Percentiles rank a stretch among this genome's conserved stretches.
Evolutionary conservation across 2,797 vertebrate genomes (phyloP).

Genomic region (Gadopsis bispinosus): DNA sequence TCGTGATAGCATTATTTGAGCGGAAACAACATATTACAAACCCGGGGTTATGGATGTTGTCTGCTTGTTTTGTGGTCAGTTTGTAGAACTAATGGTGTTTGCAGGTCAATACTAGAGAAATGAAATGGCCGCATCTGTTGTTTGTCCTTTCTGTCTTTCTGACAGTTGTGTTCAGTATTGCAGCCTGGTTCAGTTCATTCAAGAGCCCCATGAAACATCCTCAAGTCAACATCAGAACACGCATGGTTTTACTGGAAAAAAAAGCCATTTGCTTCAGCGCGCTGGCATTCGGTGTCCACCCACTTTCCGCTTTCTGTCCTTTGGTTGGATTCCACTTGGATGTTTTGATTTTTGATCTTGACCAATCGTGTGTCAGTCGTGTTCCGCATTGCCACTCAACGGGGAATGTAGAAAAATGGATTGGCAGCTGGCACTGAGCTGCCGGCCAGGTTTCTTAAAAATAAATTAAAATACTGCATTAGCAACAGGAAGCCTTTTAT

Average conservation of each 20-base stretch:
- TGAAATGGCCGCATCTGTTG: constrained; percentile 63
- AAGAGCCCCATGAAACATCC: constrained; percentile 31
- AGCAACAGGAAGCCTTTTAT: constrained; percentile 18
- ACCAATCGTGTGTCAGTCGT: constrained; percentile 47
- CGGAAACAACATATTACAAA: constrained; percentile 69
- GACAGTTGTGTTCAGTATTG: constrained; percentile 24
- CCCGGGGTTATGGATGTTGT: constrained; percentile 58
- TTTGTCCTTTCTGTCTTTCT: constrained; percentile 54
- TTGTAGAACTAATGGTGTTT: constrained; percentile 77
- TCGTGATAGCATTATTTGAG: constrained; percentile 70
- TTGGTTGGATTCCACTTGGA: constrained; percentile 21
- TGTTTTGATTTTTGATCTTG: constrained; percentile 42
- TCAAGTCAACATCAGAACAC: constrained; percentile 23
- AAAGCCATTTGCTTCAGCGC: neutral
- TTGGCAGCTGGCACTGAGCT: constrained; percentile 37
- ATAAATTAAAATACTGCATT: constrained; percentile 25
- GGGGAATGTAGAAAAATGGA: constrained; percentile 27
- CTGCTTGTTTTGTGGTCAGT: constrained; percentile 72
- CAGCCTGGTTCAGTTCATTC: constrained; percentile 38
- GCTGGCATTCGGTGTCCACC: neutral
- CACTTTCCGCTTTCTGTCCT: constrained; percentile 9
- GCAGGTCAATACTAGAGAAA: constrained; percentile 63
- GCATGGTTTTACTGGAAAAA: neutral
- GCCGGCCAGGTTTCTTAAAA: constrained; percentile 29
- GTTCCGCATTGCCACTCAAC: constrained; percentile 36